Percentiles rank a stretch among this genome's conserved stretches.
phyloP scores from a whole-genome alignment of 2,888 invertebrate genomes.

The Ornithoptera alexandrae region DNA sequence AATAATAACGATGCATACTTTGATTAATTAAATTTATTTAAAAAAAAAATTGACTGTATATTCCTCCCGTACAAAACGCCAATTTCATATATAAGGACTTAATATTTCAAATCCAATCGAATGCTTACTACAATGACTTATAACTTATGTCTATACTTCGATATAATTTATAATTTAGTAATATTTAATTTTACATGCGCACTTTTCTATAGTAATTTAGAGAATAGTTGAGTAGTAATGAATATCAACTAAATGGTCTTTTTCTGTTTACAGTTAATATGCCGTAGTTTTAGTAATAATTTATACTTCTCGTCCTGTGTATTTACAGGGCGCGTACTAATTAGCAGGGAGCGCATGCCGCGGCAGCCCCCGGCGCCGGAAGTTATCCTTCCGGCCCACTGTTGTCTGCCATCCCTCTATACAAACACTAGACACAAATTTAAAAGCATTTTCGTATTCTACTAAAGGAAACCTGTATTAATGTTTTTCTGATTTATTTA shows the following conservation, averaged over 20 bases:
- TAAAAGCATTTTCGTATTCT: not conserved
- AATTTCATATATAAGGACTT: no score
- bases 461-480: not conserved
- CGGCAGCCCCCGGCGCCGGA: slow-evolving; percentile 51
- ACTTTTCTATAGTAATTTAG: no score
- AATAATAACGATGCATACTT: no score
- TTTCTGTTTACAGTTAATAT: not conserved
- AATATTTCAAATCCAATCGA: not conserved
- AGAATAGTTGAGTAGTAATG: no score
- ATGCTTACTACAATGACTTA: not conserved
- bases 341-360: slow-evolving; percentile 42
- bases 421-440: slow-evolving; percentile 8
- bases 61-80: no score
- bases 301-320: not conserved
- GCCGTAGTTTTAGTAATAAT: not conserved
- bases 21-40: no score
- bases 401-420: slow-evolving; percentile 22
- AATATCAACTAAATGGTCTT: no score
- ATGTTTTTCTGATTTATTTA: not conserved
- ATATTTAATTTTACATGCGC: no score
- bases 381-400: slow-evolving; percentile 55
- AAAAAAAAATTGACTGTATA: no score
- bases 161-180: not conserved
- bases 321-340: slow-evolving; percentile 44
- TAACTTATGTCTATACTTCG: not conserved